Evolutionary conservation across 2,888 invertebrate species (phyloP).

Genomic region (Bibio marci): DNA sequence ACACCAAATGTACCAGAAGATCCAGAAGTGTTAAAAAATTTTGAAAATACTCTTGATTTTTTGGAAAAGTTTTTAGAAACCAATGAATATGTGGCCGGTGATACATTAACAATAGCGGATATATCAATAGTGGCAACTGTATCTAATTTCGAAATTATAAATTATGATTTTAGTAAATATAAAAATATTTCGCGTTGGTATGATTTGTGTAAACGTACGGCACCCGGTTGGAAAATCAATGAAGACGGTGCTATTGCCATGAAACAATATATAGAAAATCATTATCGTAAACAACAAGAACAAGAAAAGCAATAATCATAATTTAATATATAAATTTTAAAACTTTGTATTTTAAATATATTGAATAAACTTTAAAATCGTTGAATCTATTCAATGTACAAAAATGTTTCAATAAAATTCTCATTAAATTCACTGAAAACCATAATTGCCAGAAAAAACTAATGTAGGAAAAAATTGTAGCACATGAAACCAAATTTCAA

Average conservation of each 20-base stretch:
- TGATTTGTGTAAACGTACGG: slow-evolving; percentile 35
- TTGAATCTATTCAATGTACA: too few species aligned
- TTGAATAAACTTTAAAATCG: too few species aligned
- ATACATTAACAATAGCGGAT: slow-evolving; percentile 53
- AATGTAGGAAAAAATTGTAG: too few species aligned
- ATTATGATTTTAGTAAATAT: slow-evolving; percentile 49
- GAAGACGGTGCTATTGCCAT: slow-evolving; percentile 33
- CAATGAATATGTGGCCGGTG: slow-evolving; percentile 46
- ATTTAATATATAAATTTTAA: too few species aligned
- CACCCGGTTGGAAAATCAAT: slow-evolving; percentile 42
- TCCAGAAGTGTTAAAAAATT: slow-evolving; percentile 46
- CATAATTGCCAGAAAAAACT: too few species aligned
- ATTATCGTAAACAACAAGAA: too few species aligned
- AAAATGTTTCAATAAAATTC: too few species aligned
- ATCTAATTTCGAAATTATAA: slow-evolving; percentile 48
- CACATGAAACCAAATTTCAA: too few species aligned
- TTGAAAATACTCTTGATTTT: slow-evolving; percentile 40
- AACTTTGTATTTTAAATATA: too few species aligned
- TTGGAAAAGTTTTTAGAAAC: slow-evolving; percentile 47
- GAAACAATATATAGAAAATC: too few species aligned
- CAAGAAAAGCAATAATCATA: too few species aligned
- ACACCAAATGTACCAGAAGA: slow-evolving; percentile 40
- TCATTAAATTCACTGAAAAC: too few species aligned
- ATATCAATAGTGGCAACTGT: slow-evolving; percentile 47
- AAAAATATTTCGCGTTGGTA: slow-evolving; percentile 49